Evolutionary conservation across 2,113 vertebrate genomes (phyloP).

Genomic region (Vicugna pacos): DNA sequence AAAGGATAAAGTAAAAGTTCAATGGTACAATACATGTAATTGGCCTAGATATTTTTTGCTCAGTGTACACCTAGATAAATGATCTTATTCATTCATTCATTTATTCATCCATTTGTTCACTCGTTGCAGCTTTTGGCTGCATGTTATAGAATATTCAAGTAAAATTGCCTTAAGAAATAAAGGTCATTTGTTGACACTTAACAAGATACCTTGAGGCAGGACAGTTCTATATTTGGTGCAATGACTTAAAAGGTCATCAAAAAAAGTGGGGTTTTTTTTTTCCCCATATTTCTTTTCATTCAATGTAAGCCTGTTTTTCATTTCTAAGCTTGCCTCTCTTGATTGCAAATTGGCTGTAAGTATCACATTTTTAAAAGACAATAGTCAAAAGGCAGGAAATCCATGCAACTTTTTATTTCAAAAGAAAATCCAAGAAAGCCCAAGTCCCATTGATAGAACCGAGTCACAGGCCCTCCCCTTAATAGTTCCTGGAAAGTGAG

Average conservation of each 20-base stretch:
- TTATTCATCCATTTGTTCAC: background rate
- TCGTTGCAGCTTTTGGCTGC: background rate
- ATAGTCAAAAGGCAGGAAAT: slow-evolving; percentile 16
- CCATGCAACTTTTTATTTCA: background rate
- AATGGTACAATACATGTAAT: background rate
- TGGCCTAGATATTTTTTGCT: background rate
- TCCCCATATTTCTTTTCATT: background rate
- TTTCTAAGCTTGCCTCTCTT: background rate
- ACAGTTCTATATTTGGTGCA: background rate
- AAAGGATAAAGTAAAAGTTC: background rate
- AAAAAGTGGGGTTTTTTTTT: background rate
- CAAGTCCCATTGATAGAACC: background rate
- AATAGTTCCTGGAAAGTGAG: background rate
- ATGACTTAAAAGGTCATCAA: background rate
- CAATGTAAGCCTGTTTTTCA: background rate
- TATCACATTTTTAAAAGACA: background rate
- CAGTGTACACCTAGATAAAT: background rate
- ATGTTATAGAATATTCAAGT: background rate
- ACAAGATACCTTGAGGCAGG: background rate
- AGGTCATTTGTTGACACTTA: background rate
- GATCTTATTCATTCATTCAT: background rate
- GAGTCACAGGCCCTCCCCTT: background rate
- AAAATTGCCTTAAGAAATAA: slow-evolving; percentile 14
- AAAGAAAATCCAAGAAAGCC: background rate
- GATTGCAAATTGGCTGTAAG: background rate